Percentiles rank a stretch among this genome's conserved stretches.
phyloP scores from a whole-genome alignment of 2,888 invertebrate species.

The Lamellibrachia columna region DNA sequence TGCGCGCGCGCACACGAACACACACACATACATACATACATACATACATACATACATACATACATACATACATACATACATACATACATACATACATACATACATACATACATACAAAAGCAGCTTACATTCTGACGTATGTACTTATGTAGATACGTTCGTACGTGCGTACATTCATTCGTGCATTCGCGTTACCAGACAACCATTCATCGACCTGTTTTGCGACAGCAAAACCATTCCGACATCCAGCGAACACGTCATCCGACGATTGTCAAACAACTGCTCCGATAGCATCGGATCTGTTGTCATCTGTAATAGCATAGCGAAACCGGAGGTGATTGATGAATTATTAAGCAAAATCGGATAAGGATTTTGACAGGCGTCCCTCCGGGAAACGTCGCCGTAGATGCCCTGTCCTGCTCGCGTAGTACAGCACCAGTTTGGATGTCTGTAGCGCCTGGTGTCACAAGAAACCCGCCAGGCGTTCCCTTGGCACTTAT shows the following conservation, averaged over 20 bases:
- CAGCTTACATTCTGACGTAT: background rate
- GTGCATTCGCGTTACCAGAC: background rate
- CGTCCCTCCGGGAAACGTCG: background rate
- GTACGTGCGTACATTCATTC: background rate
- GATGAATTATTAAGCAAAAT: constrained; percentile 16
- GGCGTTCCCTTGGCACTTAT: background rate
- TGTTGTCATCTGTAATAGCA: background rate
- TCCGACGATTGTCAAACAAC: background rate
- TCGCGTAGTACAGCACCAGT: background rate
- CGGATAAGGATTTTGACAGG: constrained; percentile 16
- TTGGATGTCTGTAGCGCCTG: background rate
- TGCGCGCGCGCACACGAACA: background rate
- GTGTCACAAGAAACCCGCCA: background rate
- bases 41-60: background rate
- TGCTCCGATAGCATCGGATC: background rate
- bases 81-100: background rate
- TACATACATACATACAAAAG: background rate
- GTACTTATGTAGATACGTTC: background rate
- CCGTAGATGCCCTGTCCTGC: background rate
- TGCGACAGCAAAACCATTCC: background rate
- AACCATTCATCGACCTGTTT: background rate
- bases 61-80: background rate
- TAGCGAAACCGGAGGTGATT: background rate
- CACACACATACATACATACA: background rate
- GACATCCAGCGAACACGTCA: background rate